Percentiles rank a stretch among this genome's conserved stretches.
These are phyloP conservation scores for Zygothrica quintamaculata DNA, from an alignment of 2,888 invertebrate genomes.

Conservation along the genomic window DNA sequence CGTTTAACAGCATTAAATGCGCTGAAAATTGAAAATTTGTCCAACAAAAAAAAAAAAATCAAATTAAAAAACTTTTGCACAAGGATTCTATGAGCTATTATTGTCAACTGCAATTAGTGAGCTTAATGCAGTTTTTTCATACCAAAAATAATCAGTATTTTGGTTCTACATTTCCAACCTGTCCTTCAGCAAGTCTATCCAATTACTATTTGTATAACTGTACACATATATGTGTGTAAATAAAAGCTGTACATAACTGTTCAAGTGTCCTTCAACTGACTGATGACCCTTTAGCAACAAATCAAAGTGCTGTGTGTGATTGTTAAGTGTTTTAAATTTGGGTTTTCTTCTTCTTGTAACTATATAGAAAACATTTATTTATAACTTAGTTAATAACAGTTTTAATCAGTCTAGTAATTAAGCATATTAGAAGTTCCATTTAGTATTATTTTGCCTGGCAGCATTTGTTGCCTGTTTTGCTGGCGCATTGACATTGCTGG, in stretches of 20 bases:
- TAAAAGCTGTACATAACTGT: conserved; percentile 16
- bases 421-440: background rate
- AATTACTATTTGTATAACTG: conserved; percentile 22
- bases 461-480: conserved; percentile 65
- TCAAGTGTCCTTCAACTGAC: conserved; percentile 53
- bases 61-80: too few relatives aligned
- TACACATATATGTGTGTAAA: background rate
- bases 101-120: conserved; percentile 72
- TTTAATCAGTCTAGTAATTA: conserved; percentile 38
- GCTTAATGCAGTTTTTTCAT: conserved; percentile 63
- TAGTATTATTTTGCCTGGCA: conserved; percentile 51
- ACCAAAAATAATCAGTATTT: too few relatives aligned
- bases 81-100: conserved; percentile 53
- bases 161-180: conserved; percentile 38
- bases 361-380: background rate
- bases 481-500: conserved; percentile 72
- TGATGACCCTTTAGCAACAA: conserved; percentile 60
- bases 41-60: conserved; percentile 21
- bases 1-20: conserved; percentile 69
- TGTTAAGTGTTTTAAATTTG: conserved; percentile 33
- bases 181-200: conserved; percentile 32
- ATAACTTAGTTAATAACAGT: background rate
- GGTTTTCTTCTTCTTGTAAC: too few relatives aligned
- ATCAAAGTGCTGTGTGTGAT: conserved; percentile 25
- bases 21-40: conserved; percentile 68